Percentiles rank a stretch among this genome's conserved stretches.
Conservation (phyloP, 92 coral and sea anemone genomes). For the Phenganax subtilis region DNA sequence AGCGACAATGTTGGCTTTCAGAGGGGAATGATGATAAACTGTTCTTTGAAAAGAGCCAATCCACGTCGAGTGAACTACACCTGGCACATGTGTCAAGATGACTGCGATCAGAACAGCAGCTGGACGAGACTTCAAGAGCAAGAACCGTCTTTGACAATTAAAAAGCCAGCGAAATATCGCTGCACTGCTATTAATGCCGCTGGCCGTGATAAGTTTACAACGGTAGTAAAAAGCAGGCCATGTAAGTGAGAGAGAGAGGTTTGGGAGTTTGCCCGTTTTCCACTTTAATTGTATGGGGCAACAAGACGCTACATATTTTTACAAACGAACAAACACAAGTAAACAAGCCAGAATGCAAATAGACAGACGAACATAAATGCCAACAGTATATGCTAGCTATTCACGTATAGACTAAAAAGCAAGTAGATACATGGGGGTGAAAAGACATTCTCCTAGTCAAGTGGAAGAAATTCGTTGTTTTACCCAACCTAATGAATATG, state of each 20-base stretch:
- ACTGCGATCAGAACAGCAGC: background rate
- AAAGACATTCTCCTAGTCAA: no score
- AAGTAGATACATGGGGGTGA: no score
- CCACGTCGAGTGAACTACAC: slow-evolving; percentile 7
- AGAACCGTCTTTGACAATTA: background rate
- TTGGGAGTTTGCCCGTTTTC: background rate
- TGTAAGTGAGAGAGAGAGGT: background rate
- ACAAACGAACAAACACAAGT: no score
- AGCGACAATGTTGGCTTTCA: background rate
- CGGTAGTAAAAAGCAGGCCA: background rate
- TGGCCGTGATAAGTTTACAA: background rate
- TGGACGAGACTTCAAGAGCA: background rate
- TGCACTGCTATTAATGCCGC: background rate
- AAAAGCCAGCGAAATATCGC: background rate
- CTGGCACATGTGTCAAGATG: slow-evolving; percentile 3
- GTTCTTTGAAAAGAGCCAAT: slow-evolving; percentile 6
- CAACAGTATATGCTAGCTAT: no score
- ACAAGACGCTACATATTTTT: no score
- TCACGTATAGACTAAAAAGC: no score
- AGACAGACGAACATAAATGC: no score
- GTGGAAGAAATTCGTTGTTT: no score
- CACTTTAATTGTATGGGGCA: no score
- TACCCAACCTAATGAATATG: no score
- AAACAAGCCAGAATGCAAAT: no score
- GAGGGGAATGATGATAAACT: slow-evolving; percentile 14